Conservation (phyloP, 2,797 vertebrate genomes). For the Pelochelys cantorii region DNA sequence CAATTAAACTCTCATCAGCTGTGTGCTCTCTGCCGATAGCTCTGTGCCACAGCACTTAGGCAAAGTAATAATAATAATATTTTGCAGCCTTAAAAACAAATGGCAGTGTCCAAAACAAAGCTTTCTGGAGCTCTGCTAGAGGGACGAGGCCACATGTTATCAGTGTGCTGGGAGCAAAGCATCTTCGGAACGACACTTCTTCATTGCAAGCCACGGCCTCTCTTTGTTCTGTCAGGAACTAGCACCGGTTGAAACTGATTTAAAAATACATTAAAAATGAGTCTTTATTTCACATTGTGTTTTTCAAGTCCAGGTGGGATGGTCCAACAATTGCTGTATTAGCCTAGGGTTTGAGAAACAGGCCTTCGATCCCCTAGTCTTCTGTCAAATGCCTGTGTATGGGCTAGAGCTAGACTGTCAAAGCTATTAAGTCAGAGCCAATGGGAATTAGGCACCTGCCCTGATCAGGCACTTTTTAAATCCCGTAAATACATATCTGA, state of each 20-base stretch:
- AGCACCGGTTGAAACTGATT: not conserved
- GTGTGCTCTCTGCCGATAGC: not conserved
- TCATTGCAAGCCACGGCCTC: not conserved
- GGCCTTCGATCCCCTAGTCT: not conserved
- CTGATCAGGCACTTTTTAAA: not conserved
- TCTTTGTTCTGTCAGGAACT: not conserved
- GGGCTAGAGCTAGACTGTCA: not conserved
- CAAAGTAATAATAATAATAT: not conserved
- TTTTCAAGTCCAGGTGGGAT: not conserved
- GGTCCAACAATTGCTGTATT: not conserved
- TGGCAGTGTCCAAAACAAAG: rapidly evolving
- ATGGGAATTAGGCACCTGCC: not conserved
- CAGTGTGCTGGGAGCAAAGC: not conserved
- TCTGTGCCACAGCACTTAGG: not conserved
- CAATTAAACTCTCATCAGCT: rapidly evolving
- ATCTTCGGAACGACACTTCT: not conserved
- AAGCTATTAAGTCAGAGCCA: not conserved
- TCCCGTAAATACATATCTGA: not conserved
- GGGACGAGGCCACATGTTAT: not conserved
- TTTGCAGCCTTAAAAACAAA: rapidly evolving
- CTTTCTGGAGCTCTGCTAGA: not conserved
- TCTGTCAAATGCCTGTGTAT: not conserved
- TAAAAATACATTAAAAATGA: not conserved
- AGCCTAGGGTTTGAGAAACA: not conserved
- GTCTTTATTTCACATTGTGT: not conserved